Evolutionary conservation across 2,797 vertebrate genomes (phyloP).

Genomic region (Chrysocyon brachyurus): DNA sequence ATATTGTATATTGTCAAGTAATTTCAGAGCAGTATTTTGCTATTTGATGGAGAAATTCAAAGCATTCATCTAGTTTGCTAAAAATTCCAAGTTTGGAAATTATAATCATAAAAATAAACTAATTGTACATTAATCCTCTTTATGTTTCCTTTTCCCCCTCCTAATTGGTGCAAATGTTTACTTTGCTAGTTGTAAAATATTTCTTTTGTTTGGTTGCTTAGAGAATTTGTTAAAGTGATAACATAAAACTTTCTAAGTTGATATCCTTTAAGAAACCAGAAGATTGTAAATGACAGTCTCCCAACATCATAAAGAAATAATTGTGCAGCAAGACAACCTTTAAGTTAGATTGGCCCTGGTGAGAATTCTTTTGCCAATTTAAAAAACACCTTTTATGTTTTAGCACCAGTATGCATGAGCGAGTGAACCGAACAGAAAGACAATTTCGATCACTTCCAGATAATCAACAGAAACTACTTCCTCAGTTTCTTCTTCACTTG

Average conservation of each 20-base stretch:
- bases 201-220: slow-evolving; percentile 45
- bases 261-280: slow-evolving; percentile 8
- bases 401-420: slow-evolving; percentile 96
- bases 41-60: slow-evolving; percentile 47
- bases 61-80: neutral
- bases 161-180: neutral
- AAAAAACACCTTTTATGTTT: slow-evolving; percentile 84
- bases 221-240: slow-evolving; percentile 46
- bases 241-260: slow-evolving; percentile 35
- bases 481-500: slow-evolving; percentile 94
- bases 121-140: slow-evolving; percentile 1
- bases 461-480: slow-evolving; percentile 94
- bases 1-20: slow-evolving; percentile 10
- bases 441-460: slow-evolving; percentile 95
- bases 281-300: neutral
- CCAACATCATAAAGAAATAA: neutral
- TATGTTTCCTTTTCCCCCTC: neutral
- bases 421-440: slow-evolving; percentile 96
- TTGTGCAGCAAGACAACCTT: slow-evolving; percentile 51
- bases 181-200: slow-evolving; percentile 25
- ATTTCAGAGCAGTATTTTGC: slow-evolving; percentile 30
- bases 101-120: slow-evolving; percentile 65
- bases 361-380: slow-evolving; percentile 71
- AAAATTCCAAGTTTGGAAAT: slow-evolving; percentile 65
- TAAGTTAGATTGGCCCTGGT: slow-evolving; percentile 58